Evolutionary conservation across 2,888 invertebrate species (phyloP).

Genomic region (Epinotia ramella): DNA sequence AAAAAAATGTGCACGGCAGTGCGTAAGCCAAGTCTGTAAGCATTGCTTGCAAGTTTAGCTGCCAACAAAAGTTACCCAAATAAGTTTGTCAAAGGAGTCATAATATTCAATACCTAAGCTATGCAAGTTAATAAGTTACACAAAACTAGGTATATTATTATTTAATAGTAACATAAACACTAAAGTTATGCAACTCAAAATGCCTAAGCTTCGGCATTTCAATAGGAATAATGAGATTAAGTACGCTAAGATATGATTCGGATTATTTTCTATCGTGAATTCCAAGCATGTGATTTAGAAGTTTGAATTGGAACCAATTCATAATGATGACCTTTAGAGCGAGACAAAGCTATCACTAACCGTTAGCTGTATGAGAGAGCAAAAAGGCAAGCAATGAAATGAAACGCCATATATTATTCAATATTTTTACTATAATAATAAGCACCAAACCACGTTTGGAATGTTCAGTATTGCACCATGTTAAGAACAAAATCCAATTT

Average conservation of each 20-base stretch:
- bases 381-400: conserved; percentile 70
- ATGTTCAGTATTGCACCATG: conserved; percentile 84
- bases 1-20: background rate
- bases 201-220: conserved; percentile 25
- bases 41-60: conserved; percentile 41
- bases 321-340: conserved; percentile 80
- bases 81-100: conserved; percentile 63
- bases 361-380: conserved; percentile 60
- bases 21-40: background rate
- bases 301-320: conserved; percentile 37
- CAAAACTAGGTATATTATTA: conserved; percentile 60
- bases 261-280: conserved; percentile 45
- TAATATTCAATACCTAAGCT: conserved; percentile 61
- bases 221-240: conserved; percentile 48
- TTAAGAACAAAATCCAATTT: conserved; percentile 72
- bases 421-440: conserved; percentile 80
- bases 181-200: conserved; percentile 58
- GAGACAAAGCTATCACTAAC: conserved; percentile 49
- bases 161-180: conserved; percentile 61
- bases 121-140: conserved; percentile 72
- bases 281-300: conserved; percentile 36
- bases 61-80: conserved; percentile 49
- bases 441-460: conserved; percentile 84
- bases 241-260: conserved; percentile 54
- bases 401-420: conserved; percentile 74